phyloP scores from a whole-genome alignment of 2,113 vertebrate genomes.

The Caranx melampygus region DNA sequence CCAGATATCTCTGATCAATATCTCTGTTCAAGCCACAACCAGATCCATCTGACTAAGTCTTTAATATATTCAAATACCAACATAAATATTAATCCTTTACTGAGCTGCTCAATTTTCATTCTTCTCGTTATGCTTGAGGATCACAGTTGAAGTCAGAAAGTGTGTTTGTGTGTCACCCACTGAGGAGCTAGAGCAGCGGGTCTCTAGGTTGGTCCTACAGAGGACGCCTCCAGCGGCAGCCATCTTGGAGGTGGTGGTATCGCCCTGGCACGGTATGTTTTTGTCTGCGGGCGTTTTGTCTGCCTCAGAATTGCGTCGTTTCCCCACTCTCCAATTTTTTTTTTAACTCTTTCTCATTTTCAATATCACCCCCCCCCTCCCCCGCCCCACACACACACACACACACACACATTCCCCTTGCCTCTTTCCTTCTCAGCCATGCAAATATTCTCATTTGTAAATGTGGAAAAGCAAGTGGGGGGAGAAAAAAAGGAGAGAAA shows the following conservation, averaged over 20 bases:
- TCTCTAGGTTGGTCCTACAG: slow-evolving; percentile 70
- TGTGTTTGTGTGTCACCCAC: slow-evolving; percentile 57
- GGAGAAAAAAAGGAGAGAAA: slow-evolving; percentile 38
- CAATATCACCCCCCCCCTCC: not conserved
- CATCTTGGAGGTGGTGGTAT: slow-evolving; percentile 79
- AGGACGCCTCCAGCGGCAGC: slow-evolving; percentile 75
- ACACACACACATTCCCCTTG: slow-evolving; percentile 1
- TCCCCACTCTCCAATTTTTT: slow-evolving; percentile 22
- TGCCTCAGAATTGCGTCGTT: slow-evolving; percentile 46
- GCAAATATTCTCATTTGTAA: slow-evolving; percentile 71
- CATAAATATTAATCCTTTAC: slow-evolving; percentile 45
- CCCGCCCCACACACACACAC: not conserved
- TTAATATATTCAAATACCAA: slow-evolving; percentile 59
- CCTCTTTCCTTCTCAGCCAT: slow-evolving; percentile 45
- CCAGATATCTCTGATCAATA: slow-evolving; percentile 80
- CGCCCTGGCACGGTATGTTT: slow-evolving; percentile 64
- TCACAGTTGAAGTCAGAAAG: slow-evolving; percentile 20
- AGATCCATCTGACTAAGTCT: slow-evolving; percentile 37
- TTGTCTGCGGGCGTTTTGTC: slow-evolving; percentile 62
- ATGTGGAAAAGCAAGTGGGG: slow-evolving; percentile 49
- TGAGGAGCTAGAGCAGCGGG: slow-evolving; percentile 12
- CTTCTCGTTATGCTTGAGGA: slow-evolving; percentile 14
- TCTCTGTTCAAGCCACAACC: slow-evolving; percentile 53
- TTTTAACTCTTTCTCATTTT: slow-evolving; percentile 17
- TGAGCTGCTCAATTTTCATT: slow-evolving; percentile 13